These are phyloP conservation scores for Anneissia japonica DNA, from an alignment of 35 echinoderm and acorn worm species.

Conservation along the genomic window DNA sequence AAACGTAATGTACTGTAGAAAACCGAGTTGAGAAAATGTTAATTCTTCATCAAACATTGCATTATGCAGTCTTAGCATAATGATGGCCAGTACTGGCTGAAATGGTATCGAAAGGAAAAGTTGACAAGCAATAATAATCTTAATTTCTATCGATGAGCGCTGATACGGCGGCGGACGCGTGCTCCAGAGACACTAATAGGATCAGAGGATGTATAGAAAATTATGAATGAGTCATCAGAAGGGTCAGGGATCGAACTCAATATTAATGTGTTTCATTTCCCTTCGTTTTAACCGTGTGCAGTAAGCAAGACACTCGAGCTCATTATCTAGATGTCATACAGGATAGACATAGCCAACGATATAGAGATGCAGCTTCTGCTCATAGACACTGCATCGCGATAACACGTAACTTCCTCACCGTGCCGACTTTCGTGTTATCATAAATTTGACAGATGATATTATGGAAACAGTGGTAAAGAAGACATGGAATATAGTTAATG, in stretches of 20 bases:
- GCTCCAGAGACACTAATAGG: not conserved
- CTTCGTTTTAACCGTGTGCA: not conserved
- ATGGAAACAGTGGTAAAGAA: not conserved
- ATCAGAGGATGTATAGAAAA: not conserved
- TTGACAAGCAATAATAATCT: not conserved
- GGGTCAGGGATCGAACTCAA: not conserved
- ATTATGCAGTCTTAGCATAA: too few relatives aligned
- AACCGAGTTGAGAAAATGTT: not conserved
- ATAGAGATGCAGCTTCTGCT: not conserved
- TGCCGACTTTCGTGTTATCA: not conserved
- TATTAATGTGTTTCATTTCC: not conserved
- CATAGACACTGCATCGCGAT: not conserved
- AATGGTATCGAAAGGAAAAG: not conserved
- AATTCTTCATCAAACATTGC: not conserved
- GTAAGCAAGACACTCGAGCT: not conserved
- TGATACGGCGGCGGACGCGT: not conserved
- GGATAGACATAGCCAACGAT: not conserved
- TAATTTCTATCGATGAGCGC: not conserved
- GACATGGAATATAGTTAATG: not conserved
- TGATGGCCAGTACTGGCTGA: too few relatives aligned
- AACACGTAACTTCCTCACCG: not conserved
- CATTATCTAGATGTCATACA: too few relatives aligned
- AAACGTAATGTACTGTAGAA: not conserved
- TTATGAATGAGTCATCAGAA: not conserved
- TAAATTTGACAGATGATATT: not conserved